phyloP scores from a whole-genome alignment of 2,888 invertebrate species.

The Macrosoma leucophasiata region DNA sequence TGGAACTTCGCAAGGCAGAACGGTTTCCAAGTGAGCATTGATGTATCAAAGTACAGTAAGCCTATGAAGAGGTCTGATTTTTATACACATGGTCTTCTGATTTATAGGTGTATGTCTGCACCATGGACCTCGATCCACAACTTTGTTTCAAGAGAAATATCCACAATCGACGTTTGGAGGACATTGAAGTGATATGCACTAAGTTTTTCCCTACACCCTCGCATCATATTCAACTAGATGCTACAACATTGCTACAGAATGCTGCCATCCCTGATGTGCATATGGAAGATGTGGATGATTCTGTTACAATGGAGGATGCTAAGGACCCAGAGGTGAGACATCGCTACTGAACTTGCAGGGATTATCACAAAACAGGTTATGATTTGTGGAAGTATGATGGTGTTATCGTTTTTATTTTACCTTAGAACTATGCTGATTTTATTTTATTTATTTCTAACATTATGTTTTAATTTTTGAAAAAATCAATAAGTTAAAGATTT shows the following conservation, averaged over 20 bases:
- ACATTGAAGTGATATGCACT: slow-evolving; percentile 82
- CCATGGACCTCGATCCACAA: slow-evolving; percentile 87
- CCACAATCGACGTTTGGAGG: slow-evolving; percentile 85
- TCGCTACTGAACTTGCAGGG: slow-evolving; percentile 9
- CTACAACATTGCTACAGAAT: slow-evolving; percentile 88
- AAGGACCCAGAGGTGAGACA: slow-evolving; percentile 67
- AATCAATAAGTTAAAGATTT: no score
- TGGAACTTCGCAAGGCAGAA: slow-evolving; percentile 89
- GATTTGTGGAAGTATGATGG: not conserved
- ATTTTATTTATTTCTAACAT: not conserved
- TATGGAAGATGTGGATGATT: slow-evolving; percentile 84
- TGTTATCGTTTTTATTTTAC: not conserved
- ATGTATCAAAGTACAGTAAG: slow-evolving; percentile 1
- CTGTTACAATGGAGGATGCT: slow-evolving; percentile 50
- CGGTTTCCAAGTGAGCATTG: slow-evolving; percentile 83
- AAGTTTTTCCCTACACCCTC: slow-evolving; percentile 87
- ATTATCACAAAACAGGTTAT: slow-evolving; percentile 7
- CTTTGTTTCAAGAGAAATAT: slow-evolving; percentile 89
- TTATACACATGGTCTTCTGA: slow-evolving; percentile 1
- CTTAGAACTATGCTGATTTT: not conserved
- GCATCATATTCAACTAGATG: slow-evolving; percentile 88
- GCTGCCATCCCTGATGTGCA: slow-evolving; percentile 88
- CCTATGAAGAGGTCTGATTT: not conserved
- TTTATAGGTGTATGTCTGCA: slow-evolving; percentile 90
- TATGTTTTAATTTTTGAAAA: slow-evolving; percentile 4